A percentile compares a stretch with the other conserved stretches of the same genome.
Evolutionary conservation across 1,140 invertebrate genomes (phyloP).

Genomic region (Battus philenor): DNA sequence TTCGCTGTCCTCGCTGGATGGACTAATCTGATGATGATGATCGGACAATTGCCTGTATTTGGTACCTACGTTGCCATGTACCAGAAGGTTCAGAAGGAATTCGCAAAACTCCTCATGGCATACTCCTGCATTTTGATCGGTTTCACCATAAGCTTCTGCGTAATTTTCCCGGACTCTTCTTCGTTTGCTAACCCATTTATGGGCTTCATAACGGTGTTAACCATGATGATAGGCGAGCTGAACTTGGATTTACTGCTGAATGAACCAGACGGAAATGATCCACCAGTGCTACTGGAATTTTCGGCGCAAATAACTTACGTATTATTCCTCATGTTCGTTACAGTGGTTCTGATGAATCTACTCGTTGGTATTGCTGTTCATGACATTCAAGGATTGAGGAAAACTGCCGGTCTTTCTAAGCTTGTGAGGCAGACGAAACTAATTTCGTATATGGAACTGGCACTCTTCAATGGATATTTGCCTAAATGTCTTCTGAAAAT

Average conservation of each 20-base stretch:
- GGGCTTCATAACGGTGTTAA: constrained; percentile 87
- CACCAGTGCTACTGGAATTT: constrained; percentile 67
- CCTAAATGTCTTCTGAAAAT: constrained; percentile 83
- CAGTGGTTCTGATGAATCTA: constrained; percentile 83
- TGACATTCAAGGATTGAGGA: constrained; percentile 82
- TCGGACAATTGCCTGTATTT: constrained; percentile 89
- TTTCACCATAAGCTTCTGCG: constrained; percentile 91
- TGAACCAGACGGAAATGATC: constrained; percentile 65
- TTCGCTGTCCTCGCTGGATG: constrained; percentile 89
- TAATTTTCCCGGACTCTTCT: constrained; percentile 87
- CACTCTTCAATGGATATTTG: constrained; percentile 79
- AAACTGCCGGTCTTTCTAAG: constrained; percentile 81
- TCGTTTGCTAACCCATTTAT: constrained; percentile 87
- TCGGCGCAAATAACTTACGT: constrained; percentile 80
- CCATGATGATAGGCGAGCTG: constrained; percentile 93
- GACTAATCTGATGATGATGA: constrained; percentile 92
- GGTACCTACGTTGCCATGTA: constrained; percentile 93
- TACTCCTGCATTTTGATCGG: constrained; percentile 90
- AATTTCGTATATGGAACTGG: constrained; percentile 81
- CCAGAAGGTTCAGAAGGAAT: constrained; percentile 89
- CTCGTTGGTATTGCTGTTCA: constrained; percentile 82
- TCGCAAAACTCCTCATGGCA: constrained; percentile 87
- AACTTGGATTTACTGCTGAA: constrained; percentile 80
- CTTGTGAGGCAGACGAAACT: constrained; percentile 81
- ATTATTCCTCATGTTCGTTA: constrained; percentile 80